phyloP scores from a whole-genome alignment of 1,140 invertebrate species.

The Drosophila sp. region DNA sequence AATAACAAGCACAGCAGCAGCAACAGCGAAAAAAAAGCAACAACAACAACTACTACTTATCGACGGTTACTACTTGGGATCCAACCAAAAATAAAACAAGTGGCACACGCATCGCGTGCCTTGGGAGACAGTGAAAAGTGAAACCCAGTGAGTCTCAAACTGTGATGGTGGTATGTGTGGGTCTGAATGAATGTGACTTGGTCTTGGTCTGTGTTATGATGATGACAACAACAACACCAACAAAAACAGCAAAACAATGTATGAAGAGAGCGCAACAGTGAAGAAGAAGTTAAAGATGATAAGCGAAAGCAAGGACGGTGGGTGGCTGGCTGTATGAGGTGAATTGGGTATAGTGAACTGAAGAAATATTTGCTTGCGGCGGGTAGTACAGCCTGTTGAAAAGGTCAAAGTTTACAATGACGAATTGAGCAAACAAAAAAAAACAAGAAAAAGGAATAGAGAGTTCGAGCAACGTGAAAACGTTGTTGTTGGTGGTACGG shows the following conservation, averaged over 20 bases:
- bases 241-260: conserved; percentile 22
- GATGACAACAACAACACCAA: conserved; percentile 38
- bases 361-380: conserved; percentile 32
- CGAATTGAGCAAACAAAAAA: conserved; percentile 10
- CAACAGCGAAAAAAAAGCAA: conserved; percentile 34
- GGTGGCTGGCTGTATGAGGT: neutral
- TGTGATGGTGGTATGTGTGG: conserved; percentile 12
- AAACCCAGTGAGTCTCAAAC: conserved; percentile 68
- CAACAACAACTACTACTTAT: conserved; percentile 30
- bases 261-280: conserved; percentile 25
- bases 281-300: conserved; percentile 10
- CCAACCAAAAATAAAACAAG: conserved; percentile 59
- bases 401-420: conserved; percentile 63
- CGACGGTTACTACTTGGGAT: conserved; percentile 34
- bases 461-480: neutral
- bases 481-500: no score
- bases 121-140: conserved; percentile 53
- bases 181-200: neutral
- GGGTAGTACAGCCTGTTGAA: conserved; percentile 52
- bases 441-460: conserved; percentile 16
- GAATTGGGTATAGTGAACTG: neutral
- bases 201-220: conserved; percentile 19
- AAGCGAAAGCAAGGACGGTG: conserved; percentile 3
- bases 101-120: conserved; percentile 50
- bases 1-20: conserved; percentile 51